Evolutionary conservation across 2,113 vertebrate species (phyloP).

Genomic region (Eira barbara): DNA sequence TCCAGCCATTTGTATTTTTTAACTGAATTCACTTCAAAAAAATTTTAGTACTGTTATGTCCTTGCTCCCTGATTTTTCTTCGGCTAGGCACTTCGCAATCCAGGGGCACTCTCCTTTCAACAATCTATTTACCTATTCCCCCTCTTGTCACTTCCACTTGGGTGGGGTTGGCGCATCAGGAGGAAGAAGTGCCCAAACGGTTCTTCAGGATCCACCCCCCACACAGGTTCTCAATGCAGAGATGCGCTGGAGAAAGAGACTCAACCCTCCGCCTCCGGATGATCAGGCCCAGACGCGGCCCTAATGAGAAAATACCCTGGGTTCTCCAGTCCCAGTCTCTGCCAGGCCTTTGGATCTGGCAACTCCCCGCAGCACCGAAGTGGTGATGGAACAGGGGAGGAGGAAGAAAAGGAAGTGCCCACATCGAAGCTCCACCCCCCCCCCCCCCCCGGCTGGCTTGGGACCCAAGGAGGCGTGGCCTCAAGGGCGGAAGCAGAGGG

Average conservation of each 20-base stretch:
- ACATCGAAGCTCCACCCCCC: accelerated
- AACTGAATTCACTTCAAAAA: neutral
- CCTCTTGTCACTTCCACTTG: neutral
- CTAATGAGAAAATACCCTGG: neutral
- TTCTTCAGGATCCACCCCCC: neutral
- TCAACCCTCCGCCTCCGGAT: neutral
- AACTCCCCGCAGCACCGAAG: accelerated
- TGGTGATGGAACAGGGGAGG: no score
- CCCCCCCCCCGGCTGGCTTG: accelerated
- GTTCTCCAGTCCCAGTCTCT: neutral
- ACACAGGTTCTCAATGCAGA: neutral
- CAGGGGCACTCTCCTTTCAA: neutral
- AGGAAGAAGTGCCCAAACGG: neutral
- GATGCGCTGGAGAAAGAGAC: neutral
- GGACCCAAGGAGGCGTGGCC: neutral
- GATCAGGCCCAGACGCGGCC: no score
- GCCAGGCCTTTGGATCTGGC: accelerated
- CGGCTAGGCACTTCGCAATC: neutral
- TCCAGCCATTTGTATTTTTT: neutral
- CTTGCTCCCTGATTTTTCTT: neutral
- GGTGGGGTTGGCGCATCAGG: neutral
- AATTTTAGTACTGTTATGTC: neutral
- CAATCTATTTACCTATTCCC: neutral
- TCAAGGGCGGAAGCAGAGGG: no score
- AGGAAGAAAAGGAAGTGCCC: neutral